phyloP scores from a whole-genome alignment of 2,888 invertebrate genomes.

The Catotricha subobsoleta region DNA sequence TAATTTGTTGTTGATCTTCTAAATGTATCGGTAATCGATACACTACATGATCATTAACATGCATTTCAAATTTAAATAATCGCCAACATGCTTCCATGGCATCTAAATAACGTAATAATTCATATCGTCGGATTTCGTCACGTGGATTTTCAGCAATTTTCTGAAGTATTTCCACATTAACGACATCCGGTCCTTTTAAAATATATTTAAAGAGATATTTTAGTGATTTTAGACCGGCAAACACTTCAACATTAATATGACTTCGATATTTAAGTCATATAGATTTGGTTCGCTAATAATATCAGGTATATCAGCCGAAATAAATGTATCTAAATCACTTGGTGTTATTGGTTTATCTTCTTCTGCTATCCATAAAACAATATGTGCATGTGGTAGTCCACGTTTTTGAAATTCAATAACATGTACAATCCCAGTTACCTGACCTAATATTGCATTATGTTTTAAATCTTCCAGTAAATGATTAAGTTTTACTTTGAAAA shows the following conservation, averaged over 20 bases:
- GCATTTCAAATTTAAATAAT: slow-evolving; percentile 13
- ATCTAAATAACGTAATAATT: slow-evolving; percentile 13
- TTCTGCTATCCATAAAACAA: slow-evolving; percentile 13
- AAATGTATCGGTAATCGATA: slow-evolving; percentile 14
- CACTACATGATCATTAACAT: slow-evolving; percentile 12
- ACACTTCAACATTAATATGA: slow-evolving; percentile 6
- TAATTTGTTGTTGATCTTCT: slow-evolving; percentile 14
- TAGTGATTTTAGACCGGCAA: neutral
- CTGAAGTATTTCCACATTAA: slow-evolving; percentile 7
- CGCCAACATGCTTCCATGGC: slow-evolving; percentile 13
- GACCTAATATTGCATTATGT: slow-evolving; percentile 9
- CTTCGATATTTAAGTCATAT: slow-evolving; percentile 12
- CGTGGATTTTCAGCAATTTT: neutral
- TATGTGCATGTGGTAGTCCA: slow-evolving; percentile 16
- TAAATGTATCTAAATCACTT: slow-evolving; percentile 12
- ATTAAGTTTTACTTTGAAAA: slow-evolving; percentile 11
- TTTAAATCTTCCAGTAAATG: slow-evolving; percentile 1
- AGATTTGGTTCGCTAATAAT: slow-evolving; percentile 15
- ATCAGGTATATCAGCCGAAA: slow-evolving; percentile 16
- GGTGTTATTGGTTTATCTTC: slow-evolving; percentile 8
- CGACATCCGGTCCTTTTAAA: slow-evolving; percentile 13
- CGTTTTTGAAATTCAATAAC: slow-evolving; percentile 20
- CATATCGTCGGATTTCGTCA: slow-evolving; percentile 13
- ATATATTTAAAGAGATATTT: slow-evolving; percentile 10
- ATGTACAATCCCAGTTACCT: slow-evolving; percentile 12